Base-by-base conservation (phyloP, 2,888 invertebrate species). In the Nomada hirtipes region DNA sequence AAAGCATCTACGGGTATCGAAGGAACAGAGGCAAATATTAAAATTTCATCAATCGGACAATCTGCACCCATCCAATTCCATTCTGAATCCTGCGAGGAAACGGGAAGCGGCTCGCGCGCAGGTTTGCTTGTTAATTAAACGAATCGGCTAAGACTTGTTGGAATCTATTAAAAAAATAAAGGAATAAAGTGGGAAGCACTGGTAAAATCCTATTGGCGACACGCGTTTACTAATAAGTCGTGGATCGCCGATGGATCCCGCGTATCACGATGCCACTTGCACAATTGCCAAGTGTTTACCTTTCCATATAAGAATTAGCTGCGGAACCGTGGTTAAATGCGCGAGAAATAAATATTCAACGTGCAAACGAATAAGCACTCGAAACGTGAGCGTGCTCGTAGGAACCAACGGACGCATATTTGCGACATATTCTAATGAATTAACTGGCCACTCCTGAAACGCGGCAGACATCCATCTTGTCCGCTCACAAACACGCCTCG, bases 401-500 rank as follows among this genome's bases (percentile, higher is more conserved):
- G 26, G 23, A 2, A 15, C n/a, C 42, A 29, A 13, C 4, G 50
- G 9, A 15, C 29, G 23, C 44, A 23, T n/a, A 36, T 69, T 64
- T 50, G 47, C 65, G 47, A 52, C 50, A 63, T 42, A 60, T 65
- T 69, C 71, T 61, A 82, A 73, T 52, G 77, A 82, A 83, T 82
- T 65, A 71, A 53, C 26, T 69, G 57, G 55, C 78, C 74, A 64
- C 78, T 79, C 75, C 83, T 53, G 55, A 69, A 55, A n/a, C 65
- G 29, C 53, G 59, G 36, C 47, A 68, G 61, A 65, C 70, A 57
- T 84, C 81, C 68, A 79, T 82, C 76, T 82, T 52, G 63, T 53
- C 26, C 76, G 52, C 47, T 78, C 76, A 29, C 72, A 55, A 85
- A 79, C 76, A 61, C 70, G 76, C 72, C 85, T 79, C 79, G 68